Percentiles rank a stretch among this genome's conserved stretches.
Evolutionary conservation across 2,797 vertebrate species (phyloP).

Genomic region (Labroides dimidiatus): DNA sequence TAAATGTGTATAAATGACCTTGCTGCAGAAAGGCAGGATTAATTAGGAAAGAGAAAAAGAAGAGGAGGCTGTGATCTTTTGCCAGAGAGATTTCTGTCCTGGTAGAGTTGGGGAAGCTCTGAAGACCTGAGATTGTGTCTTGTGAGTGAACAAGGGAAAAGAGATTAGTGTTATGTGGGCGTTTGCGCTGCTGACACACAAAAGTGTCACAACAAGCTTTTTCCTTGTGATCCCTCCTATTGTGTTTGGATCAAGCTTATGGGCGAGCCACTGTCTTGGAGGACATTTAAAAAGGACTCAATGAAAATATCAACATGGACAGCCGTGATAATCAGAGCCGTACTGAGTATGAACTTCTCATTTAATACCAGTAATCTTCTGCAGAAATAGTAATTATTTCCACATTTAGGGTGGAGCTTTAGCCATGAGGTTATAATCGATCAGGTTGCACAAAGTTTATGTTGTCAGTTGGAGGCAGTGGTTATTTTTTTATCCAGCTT

Average conservation of each 20-base stretch:
- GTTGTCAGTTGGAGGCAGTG: conserved; percentile 9
- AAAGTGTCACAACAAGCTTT: conserved; percentile 71
- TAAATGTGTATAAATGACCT: conserved; percentile 59
- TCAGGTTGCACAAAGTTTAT: conserved; percentile 14
- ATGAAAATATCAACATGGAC: conserved; percentile 58
- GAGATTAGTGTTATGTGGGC: conserved; percentile 81
- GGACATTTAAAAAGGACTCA: conserved; percentile 58
- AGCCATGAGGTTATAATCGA: conserved; percentile 1
- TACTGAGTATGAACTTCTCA: conserved; percentile 22
- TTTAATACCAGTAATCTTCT: conserved; percentile 28
- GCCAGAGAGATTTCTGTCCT: conserved; percentile 59
- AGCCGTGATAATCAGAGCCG: conserved; percentile 40
- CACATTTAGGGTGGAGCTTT: background rate
- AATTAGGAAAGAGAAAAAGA: conserved; percentile 6
- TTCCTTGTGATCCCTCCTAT: conserved; percentile 72
- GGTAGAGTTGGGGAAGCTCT: conserved; percentile 67
- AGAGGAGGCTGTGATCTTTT: conserved; percentile 62
- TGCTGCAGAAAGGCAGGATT: conserved; percentile 49
- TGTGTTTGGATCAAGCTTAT: conserved; percentile 70
- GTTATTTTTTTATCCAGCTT: conserved; percentile 35
- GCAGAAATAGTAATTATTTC: conserved; percentile 5
- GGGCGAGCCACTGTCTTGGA: conserved; percentile 58
- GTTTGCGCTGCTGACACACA: conserved; percentile 67
- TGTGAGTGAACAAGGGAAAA: conserved; percentile 79
- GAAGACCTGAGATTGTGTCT: conserved; percentile 74